Evolutionary conservation across 1,140 invertebrate species (phyloP).

Genomic region (Bombus soroeensis): DNA sequence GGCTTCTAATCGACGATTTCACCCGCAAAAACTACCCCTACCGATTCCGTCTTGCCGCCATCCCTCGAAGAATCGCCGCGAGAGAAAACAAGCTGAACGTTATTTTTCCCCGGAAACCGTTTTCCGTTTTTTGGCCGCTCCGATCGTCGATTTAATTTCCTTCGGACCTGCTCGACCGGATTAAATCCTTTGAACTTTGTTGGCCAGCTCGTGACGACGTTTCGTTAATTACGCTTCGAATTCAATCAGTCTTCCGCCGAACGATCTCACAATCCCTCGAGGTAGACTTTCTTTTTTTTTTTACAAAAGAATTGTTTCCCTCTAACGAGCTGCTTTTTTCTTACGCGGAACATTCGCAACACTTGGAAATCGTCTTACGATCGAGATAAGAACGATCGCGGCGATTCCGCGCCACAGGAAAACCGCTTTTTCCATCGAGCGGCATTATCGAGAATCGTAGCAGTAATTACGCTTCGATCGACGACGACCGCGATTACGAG

Average conservation of each 20-base stretch:
- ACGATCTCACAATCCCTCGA: background rate
- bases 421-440: background rate
- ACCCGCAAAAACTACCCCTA: constrained; percentile 29
- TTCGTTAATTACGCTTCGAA: constrained; percentile 63
- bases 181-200: constrained; percentile 68
- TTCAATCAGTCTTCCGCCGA: constrained; percentile 11
- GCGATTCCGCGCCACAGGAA: too few relatives aligned
- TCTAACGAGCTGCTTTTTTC: background rate
- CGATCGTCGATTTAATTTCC: constrained; percentile 48
- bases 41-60: constrained; percentile 7
- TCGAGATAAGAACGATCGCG: background rate
- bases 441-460: background rate
- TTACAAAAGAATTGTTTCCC: background rate
- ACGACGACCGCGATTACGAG: background rate
- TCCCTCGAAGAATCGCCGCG: constrained; percentile 3
- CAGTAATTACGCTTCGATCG: constrained; percentile 28
- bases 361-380: too few relatives aligned
- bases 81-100: constrained; percentile 62
- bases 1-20: constrained; percentile 34
- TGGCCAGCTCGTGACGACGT: constrained; percentile 58
- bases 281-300: too few relatives aligned
- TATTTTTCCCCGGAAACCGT: constrained; percentile 48
- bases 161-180: constrained; percentile 47
- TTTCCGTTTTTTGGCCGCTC: background rate
- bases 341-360: background rate